Base-by-base conservation (phyloP, 2,888 invertebrate genomes). In the Machimus rusticus region DNA sequence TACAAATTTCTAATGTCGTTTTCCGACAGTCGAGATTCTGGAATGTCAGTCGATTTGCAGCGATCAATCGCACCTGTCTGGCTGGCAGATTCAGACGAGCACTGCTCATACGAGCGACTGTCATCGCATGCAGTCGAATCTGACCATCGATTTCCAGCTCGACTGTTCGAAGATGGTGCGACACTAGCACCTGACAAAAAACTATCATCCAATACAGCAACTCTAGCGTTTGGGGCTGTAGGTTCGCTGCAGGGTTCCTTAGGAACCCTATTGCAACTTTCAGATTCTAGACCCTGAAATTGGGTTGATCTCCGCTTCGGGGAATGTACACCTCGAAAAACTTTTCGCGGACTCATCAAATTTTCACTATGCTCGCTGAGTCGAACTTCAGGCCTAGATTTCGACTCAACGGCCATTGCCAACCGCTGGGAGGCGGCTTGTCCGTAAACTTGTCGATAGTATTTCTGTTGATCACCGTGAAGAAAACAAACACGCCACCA, bases 401-500 rank as follows among this genome's bases (percentile, higher is more conserved):
- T 76, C 46, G 87, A 90, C 92, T 85, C 87, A 77, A 14, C 55
- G 9, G 87, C 91, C 89, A 92, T 92, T 8, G 92, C 90, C 91
- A 93, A 93, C 89, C 93, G 90, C 88, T 92, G 93, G 2, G 88
- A 87, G 16, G 89, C 89, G 5, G 89, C 89, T 87, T 89, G 90
- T 9, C 95, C 96, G 91, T 96, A 96, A 51, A 96, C 93, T 90
- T 96, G 96, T 89, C 96, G 93, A 92, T 96, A 96, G 92, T 96
- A 95, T 90, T 96, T 96, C 90, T 96, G 95, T 90, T 96, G 96
- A 91, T 96, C 96, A 37, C 96, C 96, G 90, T 96, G 95, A 94
- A 96, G 95, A 95, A 96, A 96, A 91, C 96, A 96, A 85, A 96
- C 96, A 91, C 96, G 96, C 96, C 96, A 96, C 97, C 97, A 97